Evolutionary conservation across 2,797 vertebrate genomes (phyloP).

Genomic region (Semotilus atromaculatus): DNA sequence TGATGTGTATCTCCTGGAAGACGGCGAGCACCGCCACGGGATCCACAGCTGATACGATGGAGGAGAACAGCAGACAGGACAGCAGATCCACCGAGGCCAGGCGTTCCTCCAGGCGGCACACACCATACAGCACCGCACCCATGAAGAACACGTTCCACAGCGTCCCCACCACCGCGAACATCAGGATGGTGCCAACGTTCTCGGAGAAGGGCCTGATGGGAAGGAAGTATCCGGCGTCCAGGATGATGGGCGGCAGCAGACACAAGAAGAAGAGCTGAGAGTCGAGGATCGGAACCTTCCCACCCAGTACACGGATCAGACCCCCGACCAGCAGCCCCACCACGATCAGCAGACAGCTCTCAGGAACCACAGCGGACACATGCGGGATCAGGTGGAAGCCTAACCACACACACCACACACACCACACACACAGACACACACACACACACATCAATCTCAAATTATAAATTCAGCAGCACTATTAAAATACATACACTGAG

Average conservation of each 20-base stretch:
- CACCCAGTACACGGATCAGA: slow-evolving; percentile 85
- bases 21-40: slow-evolving; percentile 95
- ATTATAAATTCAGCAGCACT: too few relatives aligned
- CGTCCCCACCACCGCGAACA: slow-evolving; percentile 92
- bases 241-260: slow-evolving; percentile 95
- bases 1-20: slow-evolving; percentile 98
- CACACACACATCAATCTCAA: not conserved
- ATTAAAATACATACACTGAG: too few relatives aligned
- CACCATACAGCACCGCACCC: slow-evolving; percentile 85
- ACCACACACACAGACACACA: not conserved
- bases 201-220: slow-evolving; percentile 90
- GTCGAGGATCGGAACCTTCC: slow-evolving; percentile 82
- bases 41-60: slow-evolving; percentile 95
- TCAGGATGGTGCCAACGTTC: slow-evolving; percentile 95
- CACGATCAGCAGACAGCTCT: slow-evolving; percentile 94
- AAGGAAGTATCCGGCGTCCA: slow-evolving; percentile 96
- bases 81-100: slow-evolving; percentile 80
- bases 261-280: slow-evolving; percentile 92
- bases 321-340: slow-evolving; percentile 93
- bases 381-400: slow-evolving; percentile 92
- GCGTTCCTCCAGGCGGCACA: slow-evolving; percentile 81
- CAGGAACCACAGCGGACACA: slow-evolving; percentile 87
- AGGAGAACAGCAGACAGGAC: slow-evolving; percentile 91
- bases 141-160: slow-evolving; percentile 94
- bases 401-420: slow-evolving; percentile 58